A percentile compares a stretch with the other conserved stretches of the same genome.
phyloP scores from a whole-genome alignment of 2,888 invertebrate genomes.

The Aspidapion aeneum region DNA sequence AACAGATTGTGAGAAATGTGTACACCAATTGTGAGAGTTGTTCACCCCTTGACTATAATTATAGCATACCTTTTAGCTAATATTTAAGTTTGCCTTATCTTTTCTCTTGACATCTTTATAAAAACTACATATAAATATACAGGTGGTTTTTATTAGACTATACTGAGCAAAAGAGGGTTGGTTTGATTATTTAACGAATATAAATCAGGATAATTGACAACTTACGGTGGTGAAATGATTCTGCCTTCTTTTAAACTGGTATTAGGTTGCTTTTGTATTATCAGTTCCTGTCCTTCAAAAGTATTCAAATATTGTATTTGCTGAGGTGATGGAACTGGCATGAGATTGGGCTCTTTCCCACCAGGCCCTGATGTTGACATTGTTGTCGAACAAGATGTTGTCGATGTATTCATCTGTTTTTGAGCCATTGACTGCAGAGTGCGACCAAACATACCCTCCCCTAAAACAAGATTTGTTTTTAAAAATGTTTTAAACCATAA shows the following conservation, averaged over 20 bases:
- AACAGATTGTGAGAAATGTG: too few relatives aligned
- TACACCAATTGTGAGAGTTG: too few relatives aligned
- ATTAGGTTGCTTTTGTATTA: constrained; percentile 94
- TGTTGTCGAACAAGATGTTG: constrained; percentile 42
- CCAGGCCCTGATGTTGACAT: constrained; percentile 37
- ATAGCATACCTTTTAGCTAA: too few relatives aligned
- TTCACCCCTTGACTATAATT: too few relatives aligned
- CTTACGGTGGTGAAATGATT: constrained; percentile 74
- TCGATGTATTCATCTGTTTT: constrained; percentile 48
- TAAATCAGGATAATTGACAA: too few relatives aligned
- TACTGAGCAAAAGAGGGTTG: too few relatives aligned
- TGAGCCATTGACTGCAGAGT: constrained; percentile 61
- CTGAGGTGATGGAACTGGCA: constrained; percentile 95
- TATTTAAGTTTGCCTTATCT: too few relatives aligned
- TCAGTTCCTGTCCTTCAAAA: constrained; percentile 94
- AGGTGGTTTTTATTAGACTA: too few relatives aligned
- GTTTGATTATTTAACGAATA: too few relatives aligned
- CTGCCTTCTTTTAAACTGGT: constrained; percentile 79
- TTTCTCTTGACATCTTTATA: too few relatives aligned
- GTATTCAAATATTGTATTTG: constrained; percentile 94
- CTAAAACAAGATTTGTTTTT: constrained; percentile 40
- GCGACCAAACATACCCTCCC: constrained; percentile 62
- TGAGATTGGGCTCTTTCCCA: constrained; percentile 80
- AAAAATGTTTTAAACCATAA: not conserved
- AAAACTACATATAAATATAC: too few relatives aligned